phyloP scores from a whole-genome alignment of 2,888 invertebrate genomes.

The Coecobrya sp. region DNA sequence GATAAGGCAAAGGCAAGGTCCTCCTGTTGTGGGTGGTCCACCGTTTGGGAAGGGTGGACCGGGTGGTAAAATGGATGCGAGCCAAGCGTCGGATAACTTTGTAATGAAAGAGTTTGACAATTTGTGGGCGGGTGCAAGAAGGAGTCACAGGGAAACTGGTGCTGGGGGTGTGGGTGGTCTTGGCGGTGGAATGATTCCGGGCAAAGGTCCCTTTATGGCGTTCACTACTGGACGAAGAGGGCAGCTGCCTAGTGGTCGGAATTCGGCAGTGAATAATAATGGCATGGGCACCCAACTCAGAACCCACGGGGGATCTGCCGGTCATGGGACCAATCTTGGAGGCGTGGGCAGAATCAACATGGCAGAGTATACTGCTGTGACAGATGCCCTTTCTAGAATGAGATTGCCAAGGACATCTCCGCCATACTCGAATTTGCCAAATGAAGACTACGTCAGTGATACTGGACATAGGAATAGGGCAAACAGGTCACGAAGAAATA shows the following conservation, averaged over 20 bases:
- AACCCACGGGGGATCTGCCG: slow-evolving; percentile 69
- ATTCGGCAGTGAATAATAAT: slow-evolving; percentile 84
- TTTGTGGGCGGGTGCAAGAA: slow-evolving; percentile 85
- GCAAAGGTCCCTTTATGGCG: slow-evolving; percentile 83
- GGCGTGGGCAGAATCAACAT: slow-evolving; percentile 87
- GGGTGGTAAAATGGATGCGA: slow-evolving; percentile 84
- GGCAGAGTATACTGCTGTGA: slow-evolving; percentile 88
- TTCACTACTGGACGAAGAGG: slow-evolving; percentile 86
- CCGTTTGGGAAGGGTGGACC: slow-evolving; percentile 54
- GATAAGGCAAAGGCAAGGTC: slow-evolving; percentile 83
- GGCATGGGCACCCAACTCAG: slow-evolving; percentile 84
- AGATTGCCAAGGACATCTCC: slow-evolving; percentile 86
- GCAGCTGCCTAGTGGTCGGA: slow-evolving; percentile 81
- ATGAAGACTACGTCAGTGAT: slow-evolving; percentile 86
- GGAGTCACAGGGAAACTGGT: slow-evolving; percentile 84
- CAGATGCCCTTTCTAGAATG: slow-evolving; percentile 87
- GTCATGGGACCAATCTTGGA: slow-evolving; percentile 61
- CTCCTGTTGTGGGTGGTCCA: slow-evolving; percentile 67
- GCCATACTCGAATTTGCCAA: slow-evolving; percentile 86
- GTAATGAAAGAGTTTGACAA: slow-evolving; percentile 85
- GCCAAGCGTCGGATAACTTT: slow-evolving; percentile 85
- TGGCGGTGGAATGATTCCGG: slow-evolving; percentile 67
- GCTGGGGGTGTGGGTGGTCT: slow-evolving; percentile 69
- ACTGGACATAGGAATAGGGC: slow-evolving; percentile 85
- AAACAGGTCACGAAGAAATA: slow-evolving; percentile 84